Base-by-base conservation (phyloP, 2,113 vertebrate genomes). In the Ammodytes marinus region DNA sequence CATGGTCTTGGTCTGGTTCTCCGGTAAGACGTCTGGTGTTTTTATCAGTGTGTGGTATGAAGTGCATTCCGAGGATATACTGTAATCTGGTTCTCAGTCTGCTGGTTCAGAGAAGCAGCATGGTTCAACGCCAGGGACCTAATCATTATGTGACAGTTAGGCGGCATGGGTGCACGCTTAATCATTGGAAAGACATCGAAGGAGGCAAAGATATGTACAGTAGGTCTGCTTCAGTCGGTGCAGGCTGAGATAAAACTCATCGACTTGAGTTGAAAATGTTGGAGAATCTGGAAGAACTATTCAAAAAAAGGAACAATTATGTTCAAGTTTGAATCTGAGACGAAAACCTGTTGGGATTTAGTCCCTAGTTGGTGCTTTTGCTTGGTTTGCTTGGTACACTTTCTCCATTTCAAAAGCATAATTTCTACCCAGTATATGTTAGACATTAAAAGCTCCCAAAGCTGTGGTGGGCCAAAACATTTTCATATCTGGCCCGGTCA, bases 1-100 rank as follows among this genome's bases (percentile, higher is more conserved):
- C 27, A 2, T 7, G 14, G 54, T 13, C 27, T 54, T 27, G 50
- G 76, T 3, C 72, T 64, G 69, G 27, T 71, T 80, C 49, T 69
- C 71, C 7, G 14, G 55, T n/a, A 39, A 46, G 17, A 66, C n/a
- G 68, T 79, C 84, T 84, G 64, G 61, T 61, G 63, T 54, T 73
- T 89, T 83, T 88, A 86, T 92, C 87, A 71, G 52, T 57, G 45
- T 60, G 50, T 6, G 74, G 84, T 86, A 87, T 68, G 60, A 69
- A 72, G 59, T 59, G 15, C 68, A 80, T 91, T 85, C 80, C 82
- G 49, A 39, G 74, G 66, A 8, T 45, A 15, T 77, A 84, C 53
- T 77, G 80, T 82, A 78, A 86, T 53, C 37, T n/a, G 6, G n/a
- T n/a, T n/a, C n/a, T n/a, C n/a, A n/a, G n/a, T n/a, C 2, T n/a